phyloP scores from a whole-genome alignment of 2,888 invertebrate genomes.

The Catocala sponsa region DNA sequence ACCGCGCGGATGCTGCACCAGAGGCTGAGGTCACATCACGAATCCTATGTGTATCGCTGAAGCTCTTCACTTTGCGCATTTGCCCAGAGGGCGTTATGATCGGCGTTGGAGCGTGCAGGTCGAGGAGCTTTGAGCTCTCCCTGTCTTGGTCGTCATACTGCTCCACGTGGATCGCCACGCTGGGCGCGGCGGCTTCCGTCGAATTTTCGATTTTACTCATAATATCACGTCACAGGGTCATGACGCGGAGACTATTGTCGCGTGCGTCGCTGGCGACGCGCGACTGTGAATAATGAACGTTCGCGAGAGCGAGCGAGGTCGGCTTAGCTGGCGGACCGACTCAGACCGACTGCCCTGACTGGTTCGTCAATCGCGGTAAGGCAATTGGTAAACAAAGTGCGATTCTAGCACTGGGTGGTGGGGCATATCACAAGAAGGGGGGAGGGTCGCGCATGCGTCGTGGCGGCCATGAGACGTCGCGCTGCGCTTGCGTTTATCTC shows the following conservation, averaged over 20 bases:
- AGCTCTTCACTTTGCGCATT: constrained; percentile 86
- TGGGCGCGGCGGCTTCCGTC: constrained; percentile 80
- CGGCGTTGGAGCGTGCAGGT: constrained; percentile 69
- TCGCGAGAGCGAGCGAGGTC: constrained; percentile 93
- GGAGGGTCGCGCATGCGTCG: constrained; percentile 94
- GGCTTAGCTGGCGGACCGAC: constrained; percentile 88
- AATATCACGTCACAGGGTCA: constrained; percentile 84
- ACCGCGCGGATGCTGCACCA: constrained; percentile 82
- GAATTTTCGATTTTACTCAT: constrained; percentile 81
- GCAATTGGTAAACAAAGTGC: constrained; percentile 86
- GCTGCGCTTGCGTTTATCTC: constrained; percentile 93
- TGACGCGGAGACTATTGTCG: constrained; percentile 78
- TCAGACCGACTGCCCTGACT: constrained; percentile 78
- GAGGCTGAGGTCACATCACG: constrained; percentile 81
- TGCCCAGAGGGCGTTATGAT: constrained; percentile 82
- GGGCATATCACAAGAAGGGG: constrained; percentile 89
- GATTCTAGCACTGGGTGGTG: constrained; percentile 69
- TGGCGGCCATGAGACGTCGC: constrained; percentile 89
- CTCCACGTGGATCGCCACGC: constrained; percentile 81
- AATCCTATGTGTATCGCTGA: constrained; percentile 83
- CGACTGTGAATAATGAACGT: constrained; percentile 73
- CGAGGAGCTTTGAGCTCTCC: constrained; percentile 79
- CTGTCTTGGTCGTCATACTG: constrained; percentile 74
- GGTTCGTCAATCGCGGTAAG: constrained; percentile 80
- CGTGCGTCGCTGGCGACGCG: constrained; percentile 83